A percentile compares a stretch with the other conserved stretches of the same genome.
Conservation (phyloP, 1,140 invertebrate genomes). For the Formica selysi region DNA sequence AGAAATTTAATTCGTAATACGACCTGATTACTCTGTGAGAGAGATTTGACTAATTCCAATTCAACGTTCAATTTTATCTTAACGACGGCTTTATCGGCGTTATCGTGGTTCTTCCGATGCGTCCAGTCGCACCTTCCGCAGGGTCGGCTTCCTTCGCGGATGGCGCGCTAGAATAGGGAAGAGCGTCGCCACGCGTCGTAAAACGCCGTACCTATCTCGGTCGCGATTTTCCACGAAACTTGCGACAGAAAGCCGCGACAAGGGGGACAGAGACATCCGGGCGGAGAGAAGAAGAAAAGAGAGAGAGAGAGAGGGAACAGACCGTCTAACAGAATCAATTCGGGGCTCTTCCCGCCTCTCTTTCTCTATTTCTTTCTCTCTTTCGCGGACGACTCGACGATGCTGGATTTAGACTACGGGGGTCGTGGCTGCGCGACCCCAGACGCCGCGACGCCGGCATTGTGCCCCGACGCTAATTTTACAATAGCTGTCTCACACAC, state of each 20-base stretch:
- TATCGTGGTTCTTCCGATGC: not conserved
- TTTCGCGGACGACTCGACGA: constrained; percentile 59
- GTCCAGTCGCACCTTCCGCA: constrained; percentile 35
- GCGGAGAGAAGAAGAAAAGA: too few species aligned
- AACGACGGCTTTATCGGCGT: not conserved
- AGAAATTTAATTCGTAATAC: not conserved
- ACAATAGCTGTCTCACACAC: constrained; percentile 80
- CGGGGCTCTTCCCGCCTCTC: constrained; percentile 36
- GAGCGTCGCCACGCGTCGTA: constrained; percentile 52
- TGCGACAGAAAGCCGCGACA: constrained; percentile 44
- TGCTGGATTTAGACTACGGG: constrained; percentile 83
- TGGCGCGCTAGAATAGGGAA: constrained; percentile 17
- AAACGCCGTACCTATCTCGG: constrained; percentile 45
- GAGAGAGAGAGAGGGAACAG: constrained; percentile 27
- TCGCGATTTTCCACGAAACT: constrained; percentile 70
- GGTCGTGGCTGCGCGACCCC: constrained; percentile 83
- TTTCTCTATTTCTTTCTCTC: constrained; percentile 19
- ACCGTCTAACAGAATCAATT: constrained; percentile 74
- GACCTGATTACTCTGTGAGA: not conserved
- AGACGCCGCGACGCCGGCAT: constrained; percentile 85
- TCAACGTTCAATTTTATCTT: not conserved
- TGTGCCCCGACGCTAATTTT: constrained; percentile 86
- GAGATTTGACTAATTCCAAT: not conserved
- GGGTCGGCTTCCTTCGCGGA: constrained; percentile 2
- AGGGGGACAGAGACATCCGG: not conserved